These are phyloP conservation scores for Sitta carolinensis DNA, from an alignment of 2,797 vertebrate genomes.

Conservation along the genomic window DNA sequence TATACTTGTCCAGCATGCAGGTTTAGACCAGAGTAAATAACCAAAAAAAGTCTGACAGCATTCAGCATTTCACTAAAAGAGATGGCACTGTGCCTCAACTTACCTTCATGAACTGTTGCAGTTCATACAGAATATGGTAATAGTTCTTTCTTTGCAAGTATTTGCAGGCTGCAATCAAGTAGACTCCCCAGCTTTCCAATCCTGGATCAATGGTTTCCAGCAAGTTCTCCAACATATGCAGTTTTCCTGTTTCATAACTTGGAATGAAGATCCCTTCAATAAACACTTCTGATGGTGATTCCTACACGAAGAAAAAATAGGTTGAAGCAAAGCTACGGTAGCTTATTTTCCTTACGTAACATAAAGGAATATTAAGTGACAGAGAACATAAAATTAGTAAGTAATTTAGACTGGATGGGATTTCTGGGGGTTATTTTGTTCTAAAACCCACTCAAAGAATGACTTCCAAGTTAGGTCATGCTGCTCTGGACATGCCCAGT, in stretches of 20 bases:
- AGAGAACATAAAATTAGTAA: neutral
- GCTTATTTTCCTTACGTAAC: neutral
- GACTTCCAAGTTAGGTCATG: neutral
- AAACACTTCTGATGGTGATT: constrained; percentile 91
- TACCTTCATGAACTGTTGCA: constrained; percentile 99
- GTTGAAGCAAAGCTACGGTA: neutral
- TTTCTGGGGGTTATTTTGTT: neutral
- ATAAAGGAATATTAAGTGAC: neutral
- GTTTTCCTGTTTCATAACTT: constrained; percentile 86
- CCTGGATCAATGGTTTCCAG: constrained; percentile 88
- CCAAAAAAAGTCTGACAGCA: neutral
- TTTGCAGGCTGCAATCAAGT: constrained; percentile 94
- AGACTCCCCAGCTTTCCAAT: constrained; percentile 87
- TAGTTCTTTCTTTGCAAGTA: constrained; percentile 89
- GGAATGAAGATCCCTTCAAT: constrained; percentile 91
- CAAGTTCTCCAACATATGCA: constrained; percentile 86
- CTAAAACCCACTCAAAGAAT: neutral
- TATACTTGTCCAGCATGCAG: neutral
- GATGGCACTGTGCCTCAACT: neutral
- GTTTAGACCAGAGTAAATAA: neutral
- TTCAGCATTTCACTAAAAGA: neutral
- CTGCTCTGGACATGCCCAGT: neutral
- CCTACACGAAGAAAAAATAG: constrained; percentile 73
- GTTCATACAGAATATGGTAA: constrained; percentile 91
- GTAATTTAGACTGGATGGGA: neutral